Evolutionary conservation across 2,888 invertebrate species (phyloP), one percentile per base, ranked within the genome.

Genomic region (Agrilus mali): DNA sequence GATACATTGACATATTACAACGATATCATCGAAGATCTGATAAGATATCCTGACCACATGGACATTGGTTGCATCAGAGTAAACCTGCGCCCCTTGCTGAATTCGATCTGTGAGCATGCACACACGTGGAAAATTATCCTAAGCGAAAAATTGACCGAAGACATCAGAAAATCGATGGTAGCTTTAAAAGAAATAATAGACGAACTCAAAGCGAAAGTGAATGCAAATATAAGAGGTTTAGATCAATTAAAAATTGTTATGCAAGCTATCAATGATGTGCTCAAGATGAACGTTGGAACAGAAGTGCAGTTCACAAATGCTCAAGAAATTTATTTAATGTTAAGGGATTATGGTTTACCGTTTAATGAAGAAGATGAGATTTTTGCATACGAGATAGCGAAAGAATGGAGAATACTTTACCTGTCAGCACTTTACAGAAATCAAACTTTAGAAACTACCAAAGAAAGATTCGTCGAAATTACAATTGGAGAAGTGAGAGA

Each of bases 1-100:
- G 85, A 89, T 55, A 86, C 85, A 61, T 83, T 94, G 56, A 80
- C 82, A 62, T 87, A 83, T 63, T 93, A 88, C 64, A 78, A 80
- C 53, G 78, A 80, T 50, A 79, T 87, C 7, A 77, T 86, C 14
- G 70, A 76, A 6, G 59, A 59, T 40, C 53, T 64, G 46, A 44
- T 46, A 7, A 64, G 66, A 7, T 77, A 78, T 58, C 67, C 72
- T 6, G 68, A 74, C 37, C 77, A 71, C 54, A 71, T 76, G 1
- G 80, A 85, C 51, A 69, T 86, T 22, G 75, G 74, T n/a, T 78
- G 78, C 14, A 72, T 87, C 43, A 71, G 84, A 57, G 74, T 93
- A 31, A 85, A 88, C 65, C 68, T 90, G 50, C 62, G 70, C 12
- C 83, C 85, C 0, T 69, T 93, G 16, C 73, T 86, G 47, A 67